A percentile compares a stretch with the other conserved stretches of the same genome.
These are phyloP conservation scores for Somateria mollissima DNA, from an alignment of 2,797 vertebrate genomes.

Conservation along the genomic window DNA sequence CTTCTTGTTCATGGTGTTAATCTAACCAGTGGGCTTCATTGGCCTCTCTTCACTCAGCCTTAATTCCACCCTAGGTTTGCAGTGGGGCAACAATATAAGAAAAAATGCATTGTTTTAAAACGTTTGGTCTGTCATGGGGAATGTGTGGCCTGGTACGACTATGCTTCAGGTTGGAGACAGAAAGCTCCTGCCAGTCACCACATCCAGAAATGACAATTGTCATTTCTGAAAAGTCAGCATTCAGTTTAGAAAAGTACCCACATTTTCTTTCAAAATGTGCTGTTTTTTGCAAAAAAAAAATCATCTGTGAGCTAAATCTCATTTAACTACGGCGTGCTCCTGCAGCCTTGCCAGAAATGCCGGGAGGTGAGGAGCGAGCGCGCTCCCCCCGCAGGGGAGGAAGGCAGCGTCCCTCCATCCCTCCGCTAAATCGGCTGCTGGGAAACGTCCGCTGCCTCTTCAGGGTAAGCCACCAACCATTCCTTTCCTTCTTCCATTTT, in stretches of 20 bases:
- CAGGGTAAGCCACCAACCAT: neutral
- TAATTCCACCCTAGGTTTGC: neutral
- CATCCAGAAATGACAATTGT: neutral
- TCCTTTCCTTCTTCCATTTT: neutral
- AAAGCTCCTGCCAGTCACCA: neutral
- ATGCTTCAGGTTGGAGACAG: neutral
- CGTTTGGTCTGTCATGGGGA: neutral
- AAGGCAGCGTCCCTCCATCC: too few relatives aligned
- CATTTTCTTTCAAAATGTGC: neutral
- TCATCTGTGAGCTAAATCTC: neutral
- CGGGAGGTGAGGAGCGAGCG: neutral
- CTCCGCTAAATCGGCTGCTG: neutral
- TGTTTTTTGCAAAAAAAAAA: neutral
- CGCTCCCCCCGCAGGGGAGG: neutral
- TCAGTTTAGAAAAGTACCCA: neutral
- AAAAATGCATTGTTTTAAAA: neutral
- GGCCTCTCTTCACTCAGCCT: neutral
- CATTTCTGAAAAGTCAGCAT: neutral
- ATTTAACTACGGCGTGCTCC: neutral
- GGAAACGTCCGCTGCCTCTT: neutral
- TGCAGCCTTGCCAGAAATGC: neutral
- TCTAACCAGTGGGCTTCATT: neutral
- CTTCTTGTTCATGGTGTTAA: neutral
- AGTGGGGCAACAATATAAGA: neutral
- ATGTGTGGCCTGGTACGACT: fast-evolving